Conservation (phyloP, 2,113 vertebrate genomes). For the Eudyptes chrysolophus region DNA sequence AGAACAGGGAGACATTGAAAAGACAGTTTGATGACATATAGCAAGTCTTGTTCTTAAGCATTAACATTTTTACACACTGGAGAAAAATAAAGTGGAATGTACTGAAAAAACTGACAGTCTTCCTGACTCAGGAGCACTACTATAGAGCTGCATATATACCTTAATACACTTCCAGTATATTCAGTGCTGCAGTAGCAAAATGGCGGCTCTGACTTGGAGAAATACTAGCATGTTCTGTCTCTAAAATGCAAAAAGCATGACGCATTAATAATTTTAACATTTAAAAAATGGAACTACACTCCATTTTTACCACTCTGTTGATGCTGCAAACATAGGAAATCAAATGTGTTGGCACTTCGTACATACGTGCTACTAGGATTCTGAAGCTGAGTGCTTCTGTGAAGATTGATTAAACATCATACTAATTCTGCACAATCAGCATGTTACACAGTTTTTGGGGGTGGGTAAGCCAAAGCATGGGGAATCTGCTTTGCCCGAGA, state of each 20-base stretch:
- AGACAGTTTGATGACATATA: not conserved
- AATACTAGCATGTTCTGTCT: not conserved
- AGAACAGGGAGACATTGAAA: not conserved
- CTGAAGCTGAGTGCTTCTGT: not conserved
- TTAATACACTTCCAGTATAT: not conserved
- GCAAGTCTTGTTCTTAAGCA: not conserved
- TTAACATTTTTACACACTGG: not conserved
- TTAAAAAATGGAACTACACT: not conserved
- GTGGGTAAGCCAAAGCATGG: not conserved
- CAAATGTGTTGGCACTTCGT: not conserved
- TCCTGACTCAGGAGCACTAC: not conserved
- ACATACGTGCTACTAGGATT: not conserved
- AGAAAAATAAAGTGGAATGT: not conserved
- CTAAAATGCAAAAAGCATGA: not conserved
- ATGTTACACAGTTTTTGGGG: not conserved
- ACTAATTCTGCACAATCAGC: constrained; percentile 20
- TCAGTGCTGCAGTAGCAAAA: constrained; percentile 7
- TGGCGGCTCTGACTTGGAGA: not conserved
- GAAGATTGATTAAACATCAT: constrained; percentile 4
- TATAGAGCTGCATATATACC: not conserved
- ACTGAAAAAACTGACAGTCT: not conserved
- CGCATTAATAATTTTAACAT: not conserved
- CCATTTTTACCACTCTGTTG: not conserved
- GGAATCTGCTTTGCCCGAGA: constrained; percentile 20
- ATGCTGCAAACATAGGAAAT: not conserved